These are phyloP conservation scores for Musca domestica DNA, from an alignment of 1,140 invertebrate genomes.

Conservation along the genomic window DNA sequence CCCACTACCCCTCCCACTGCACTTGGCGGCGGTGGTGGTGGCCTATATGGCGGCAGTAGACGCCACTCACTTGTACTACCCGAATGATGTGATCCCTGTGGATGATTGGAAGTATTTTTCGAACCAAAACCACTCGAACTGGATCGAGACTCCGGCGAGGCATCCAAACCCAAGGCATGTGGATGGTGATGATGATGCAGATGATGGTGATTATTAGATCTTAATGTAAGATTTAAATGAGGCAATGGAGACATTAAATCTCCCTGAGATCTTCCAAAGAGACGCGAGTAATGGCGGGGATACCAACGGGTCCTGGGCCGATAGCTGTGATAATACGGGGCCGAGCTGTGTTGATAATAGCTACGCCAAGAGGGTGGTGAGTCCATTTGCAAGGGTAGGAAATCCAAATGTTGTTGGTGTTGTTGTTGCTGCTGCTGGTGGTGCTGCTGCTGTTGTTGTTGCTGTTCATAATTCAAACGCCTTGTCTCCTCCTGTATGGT, in stretches of 20 bases:
- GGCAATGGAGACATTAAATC: constrained; percentile 63
- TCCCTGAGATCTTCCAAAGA: constrained; percentile 63
- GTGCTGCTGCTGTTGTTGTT: constrained; percentile 27
- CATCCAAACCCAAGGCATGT: constrained; percentile 57
- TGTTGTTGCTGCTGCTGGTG: constrained; percentile 31
- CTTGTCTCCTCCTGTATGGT: constrained; percentile 71
- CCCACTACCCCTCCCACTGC: background rate
- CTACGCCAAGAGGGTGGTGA: constrained; percentile 56
- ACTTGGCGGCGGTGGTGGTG: constrained; percentile 60
- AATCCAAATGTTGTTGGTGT: constrained; percentile 47
- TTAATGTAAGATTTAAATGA: constrained; percentile 51
- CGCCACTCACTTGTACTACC: constrained; percentile 74
- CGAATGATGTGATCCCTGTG: constrained; percentile 68
- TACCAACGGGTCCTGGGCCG: constrained; percentile 59
- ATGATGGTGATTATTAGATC: constrained; percentile 33
- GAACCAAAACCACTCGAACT: constrained; percentile 87
- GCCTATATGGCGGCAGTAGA: constrained; percentile 70
- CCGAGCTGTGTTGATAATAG: constrained; percentile 41
- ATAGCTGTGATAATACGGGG: constrained; percentile 52
- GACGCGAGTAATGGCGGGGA: constrained; percentile 61
- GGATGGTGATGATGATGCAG: constrained; percentile 17
- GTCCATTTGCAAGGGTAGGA: constrained; percentile 62
- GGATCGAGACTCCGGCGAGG: constrained; percentile 81
- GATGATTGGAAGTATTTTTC: constrained; percentile 85
- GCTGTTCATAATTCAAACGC: constrained; percentile 38